Base-by-base conservation (phyloP, 2,888 invertebrate genomes). In the Acanthosepion pharaonis region DNA sequence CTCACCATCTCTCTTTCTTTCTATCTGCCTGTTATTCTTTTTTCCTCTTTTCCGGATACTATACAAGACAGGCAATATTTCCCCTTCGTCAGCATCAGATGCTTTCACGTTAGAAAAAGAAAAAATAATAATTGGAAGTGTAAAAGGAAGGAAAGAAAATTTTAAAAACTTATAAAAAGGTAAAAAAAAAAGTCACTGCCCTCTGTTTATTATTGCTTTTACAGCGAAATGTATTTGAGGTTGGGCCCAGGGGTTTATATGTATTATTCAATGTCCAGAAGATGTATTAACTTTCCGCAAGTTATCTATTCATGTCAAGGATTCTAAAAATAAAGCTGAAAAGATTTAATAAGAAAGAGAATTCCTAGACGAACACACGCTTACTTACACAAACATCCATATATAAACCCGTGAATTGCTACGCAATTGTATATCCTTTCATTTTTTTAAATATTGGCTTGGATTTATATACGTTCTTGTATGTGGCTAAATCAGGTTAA, bases 251-350 rank as follows among this genome's bases (percentile, higher is more conserved):
- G 11, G 78, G n/a, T 78, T 78, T 78, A n/a, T 78, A n/a, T 78
- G 78, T 78, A 78, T 78, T 78, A 78, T n/a, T 33, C n/a, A 78
- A 78, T 78, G 78, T 78, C 78, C 78, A 78, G 78, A 78, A 78
- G n/a, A 78, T 23, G 78, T 78, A 78, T 78, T 33, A 11, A 78
- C 78, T 78, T 33, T 28, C 78, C 78, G 25, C 78, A n/a, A 78
- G 78, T 33, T 18, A 11, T 78, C 78, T 78, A 78, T 78, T 78
- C 78, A n/a, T n/a, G 78, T 11, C n/a, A n/a, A 78, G n/a, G n/a
- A 33, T n/a, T 78, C n/a, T n/a, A 78, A 78, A 78, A n/a, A 78
- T 78, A 78, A n/a, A 78, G 33, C 33, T 33, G 33, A n/a, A 33
- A 78, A 78, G 11, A 78, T 78, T n/a, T 15, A 2, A n/a, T 15